Base-by-base conservation (phyloP, 2,888 invertebrate species). In the Erebia aethiops region DNA sequence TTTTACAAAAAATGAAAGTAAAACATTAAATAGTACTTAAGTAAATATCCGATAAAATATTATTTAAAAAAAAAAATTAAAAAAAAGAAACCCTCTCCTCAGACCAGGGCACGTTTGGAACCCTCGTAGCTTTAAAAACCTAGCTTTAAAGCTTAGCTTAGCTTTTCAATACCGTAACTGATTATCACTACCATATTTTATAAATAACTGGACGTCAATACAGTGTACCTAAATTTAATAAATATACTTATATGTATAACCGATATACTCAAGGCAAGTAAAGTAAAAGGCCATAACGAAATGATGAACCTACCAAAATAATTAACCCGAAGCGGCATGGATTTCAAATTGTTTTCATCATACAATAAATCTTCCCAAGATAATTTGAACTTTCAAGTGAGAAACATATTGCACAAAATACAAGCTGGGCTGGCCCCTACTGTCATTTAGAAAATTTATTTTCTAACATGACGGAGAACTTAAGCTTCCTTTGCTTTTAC, bases 381-480 rank as follows among this genome's bases (percentile, higher is more conserved):
- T 41, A 63, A 13, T n/a, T 35, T 13, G 14, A 49, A 1, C 13
- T 14, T 9, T 63, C 14, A 63, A 7, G 10, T 51, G 21, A 13
- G 49, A 63, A 49, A 63, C 41, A 63, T 21, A 63, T 49, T 63
- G 26, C 18, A 13, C 11, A 14, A 16, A 41, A 14, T 41, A 13
- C 65, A 35, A 35, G 26, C 26, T 26, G 49, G 56, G n/a, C 41
- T 14, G 21, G 46, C 13, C 26, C 26, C 21, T 49, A 16, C n/a
- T 11, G 43, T 41, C 9, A 63, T 61, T 46, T 61, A 67, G 46
- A 66, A 71, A 68, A 69, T 49, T 35, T 16, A 56, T 65, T 65
- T 70, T 65, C 51, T 56, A 61, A 56, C 41, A 61, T 21, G 51
- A 61, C 41, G 51, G 41, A 65, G 56, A 43, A 26, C 18, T 9